Percentiles rank a stretch among this genome's conserved stretches.
Evolutionary conservation across 2,113 vertebrate genomes (phyloP).

Genomic region (Corynorhinus townsendii): DNA sequence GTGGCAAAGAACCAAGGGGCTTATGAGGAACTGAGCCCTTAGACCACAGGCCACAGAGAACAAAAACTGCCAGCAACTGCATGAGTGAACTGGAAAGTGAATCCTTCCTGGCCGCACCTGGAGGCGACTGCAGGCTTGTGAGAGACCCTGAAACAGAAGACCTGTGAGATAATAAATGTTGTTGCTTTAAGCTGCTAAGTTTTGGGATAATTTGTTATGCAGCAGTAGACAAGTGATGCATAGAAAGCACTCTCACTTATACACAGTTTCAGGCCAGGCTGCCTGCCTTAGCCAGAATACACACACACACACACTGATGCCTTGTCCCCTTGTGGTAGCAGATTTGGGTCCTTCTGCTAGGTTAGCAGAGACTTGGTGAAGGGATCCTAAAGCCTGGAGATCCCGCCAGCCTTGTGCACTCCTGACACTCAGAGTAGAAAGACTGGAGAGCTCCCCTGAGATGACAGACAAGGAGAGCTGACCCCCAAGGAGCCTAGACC

Average conservation of each 20-base stretch:
- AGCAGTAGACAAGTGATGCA: not conserved
- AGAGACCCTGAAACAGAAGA: not conserved
- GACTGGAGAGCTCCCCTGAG: not conserved
- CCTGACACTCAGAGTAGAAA: not conserved
- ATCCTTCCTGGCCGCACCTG: not conserved
- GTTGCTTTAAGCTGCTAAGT: not conserved
- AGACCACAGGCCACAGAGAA: not conserved
- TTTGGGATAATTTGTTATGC: not conserved
- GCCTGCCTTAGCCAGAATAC: not conserved
- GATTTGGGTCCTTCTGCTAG: not conserved
- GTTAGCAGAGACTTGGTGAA: not conserved
- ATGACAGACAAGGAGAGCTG: not conserved
- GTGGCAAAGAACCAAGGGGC: not conserved
- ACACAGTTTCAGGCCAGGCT: not conserved
- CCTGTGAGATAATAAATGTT: not conserved
- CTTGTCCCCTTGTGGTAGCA: not conserved
- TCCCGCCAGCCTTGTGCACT: not conserved
- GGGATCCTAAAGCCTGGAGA: not conserved
- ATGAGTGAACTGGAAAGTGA: not conserved
- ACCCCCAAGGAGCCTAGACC: not conserved
- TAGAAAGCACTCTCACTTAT: not conserved
- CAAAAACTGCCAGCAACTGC: not conserved
- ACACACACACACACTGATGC: no score
- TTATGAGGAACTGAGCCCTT: not conserved
- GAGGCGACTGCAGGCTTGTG: not conserved